Conservation (phyloP, 2,888 invertebrate species). For the Ecliptopera silaceata region DNA sequence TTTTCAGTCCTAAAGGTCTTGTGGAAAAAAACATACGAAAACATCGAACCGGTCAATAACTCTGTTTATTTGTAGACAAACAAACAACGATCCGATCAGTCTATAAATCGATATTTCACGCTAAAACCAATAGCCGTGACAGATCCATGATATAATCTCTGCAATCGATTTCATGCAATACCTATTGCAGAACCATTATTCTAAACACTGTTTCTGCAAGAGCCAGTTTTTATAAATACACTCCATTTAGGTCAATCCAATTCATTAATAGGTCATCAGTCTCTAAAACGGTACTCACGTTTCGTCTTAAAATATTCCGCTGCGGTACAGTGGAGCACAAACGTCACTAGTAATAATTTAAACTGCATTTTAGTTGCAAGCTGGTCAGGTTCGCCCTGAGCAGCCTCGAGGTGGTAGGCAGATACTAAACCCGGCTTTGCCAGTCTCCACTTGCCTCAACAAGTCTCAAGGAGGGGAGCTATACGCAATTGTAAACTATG, state of each 20-base stretch:
- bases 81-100: neutral
- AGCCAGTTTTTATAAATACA: constrained; percentile 40
- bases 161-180: constrained; percentile 17
- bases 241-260: constrained; percentile 23
- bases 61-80: neutral
- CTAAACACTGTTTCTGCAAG: neutral
- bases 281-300: constrained; percentile 61
- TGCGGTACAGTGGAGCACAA: constrained; percentile 61
- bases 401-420: constrained; percentile 61
- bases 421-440: constrained; percentile 61
- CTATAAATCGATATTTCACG: neutral
- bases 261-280: constrained; percentile 16
- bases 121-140: constrained; percentile 1
- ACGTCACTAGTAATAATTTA: constrained; percentile 69
- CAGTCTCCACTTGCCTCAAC: constrained; percentile 54
- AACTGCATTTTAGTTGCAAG: constrained; percentile 61
- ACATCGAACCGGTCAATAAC: neutral
- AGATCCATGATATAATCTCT: constrained; percentile 19
- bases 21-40: neutral
- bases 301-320: constrained; percentile 73
- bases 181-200: constrained; percentile 1
- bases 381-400: constrained; percentile 57
- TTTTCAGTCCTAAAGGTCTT: too few relatives aligned
- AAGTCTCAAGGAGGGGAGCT: constrained; percentile 63
- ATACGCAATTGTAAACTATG: constrained; percentile 75